phyloP scores from a whole-genome alignment of 2,113 vertebrate genomes.

The Microcebus ravelobensis region DNA sequence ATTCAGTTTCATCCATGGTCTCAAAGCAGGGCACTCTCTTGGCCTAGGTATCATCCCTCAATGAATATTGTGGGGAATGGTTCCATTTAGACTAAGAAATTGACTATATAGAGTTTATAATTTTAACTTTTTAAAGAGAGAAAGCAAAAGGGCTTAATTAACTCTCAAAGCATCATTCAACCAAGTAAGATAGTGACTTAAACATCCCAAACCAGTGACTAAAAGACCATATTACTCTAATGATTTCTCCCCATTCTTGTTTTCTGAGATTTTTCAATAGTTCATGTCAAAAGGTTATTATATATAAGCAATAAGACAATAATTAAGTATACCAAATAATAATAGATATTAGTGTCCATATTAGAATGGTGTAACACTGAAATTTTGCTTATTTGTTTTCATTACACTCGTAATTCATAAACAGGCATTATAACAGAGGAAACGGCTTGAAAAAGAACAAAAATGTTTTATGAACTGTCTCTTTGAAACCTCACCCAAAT shows the following conservation, averaged over 20 bases:
- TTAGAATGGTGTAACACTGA: neutral
- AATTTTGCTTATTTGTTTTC: slow-evolving; percentile 3
- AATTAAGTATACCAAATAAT: neutral
- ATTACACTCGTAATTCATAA: neutral
- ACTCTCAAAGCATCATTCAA: neutral
- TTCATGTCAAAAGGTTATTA: neutral
- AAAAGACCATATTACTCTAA: neutral
- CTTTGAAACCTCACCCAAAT: too few relatives aligned
- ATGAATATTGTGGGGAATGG: neutral
- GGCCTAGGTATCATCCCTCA: too few relatives aligned
- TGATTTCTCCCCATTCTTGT: neutral
- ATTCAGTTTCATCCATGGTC: neutral
- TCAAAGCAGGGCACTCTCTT: neutral
- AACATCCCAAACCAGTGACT: neutral
- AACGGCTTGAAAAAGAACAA: too few relatives aligned
- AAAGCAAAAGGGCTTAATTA: neutral
- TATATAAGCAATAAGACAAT: neutral
- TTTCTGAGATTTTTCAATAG: neutral
- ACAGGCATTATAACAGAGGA: too few relatives aligned
- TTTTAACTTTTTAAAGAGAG: neutral
- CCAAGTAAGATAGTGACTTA: neutral
- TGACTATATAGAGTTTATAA: neutral
- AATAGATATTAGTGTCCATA: neutral
- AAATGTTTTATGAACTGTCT: too few relatives aligned
- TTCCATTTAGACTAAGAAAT: neutral